Percentiles rank a stretch among this genome's conserved stretches.
Evolutionary conservation across 2,113 vertebrate species (phyloP).

Genomic region (Gracilinanus agilis): DNA sequence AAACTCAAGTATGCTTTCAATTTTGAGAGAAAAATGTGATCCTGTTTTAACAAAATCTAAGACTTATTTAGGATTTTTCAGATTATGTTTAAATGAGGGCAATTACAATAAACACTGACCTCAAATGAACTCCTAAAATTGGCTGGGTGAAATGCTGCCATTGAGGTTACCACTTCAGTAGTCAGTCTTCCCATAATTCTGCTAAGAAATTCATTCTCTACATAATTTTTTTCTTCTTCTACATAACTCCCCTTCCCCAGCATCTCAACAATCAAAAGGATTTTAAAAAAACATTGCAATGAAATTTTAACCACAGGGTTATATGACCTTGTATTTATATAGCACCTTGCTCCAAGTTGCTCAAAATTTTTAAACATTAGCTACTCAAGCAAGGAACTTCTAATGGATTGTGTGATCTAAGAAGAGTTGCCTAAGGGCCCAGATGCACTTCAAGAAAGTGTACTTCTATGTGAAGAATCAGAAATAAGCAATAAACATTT

Average conservation of each 20-base stretch:
- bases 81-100: constrained; percentile 42
- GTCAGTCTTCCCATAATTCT: constrained; percentile 34
- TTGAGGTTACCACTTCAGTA: background rate
- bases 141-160: background rate
- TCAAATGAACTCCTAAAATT: constrained; percentile 33
- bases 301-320: constrained; percentile 47
- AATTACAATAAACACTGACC: constrained; percentile 44
- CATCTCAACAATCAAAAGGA: constrained; percentile 13
- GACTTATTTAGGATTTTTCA: constrained; percentile 36
- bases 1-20: constrained; percentile 22
- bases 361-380: constrained; percentile 9
- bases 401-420: background rate
- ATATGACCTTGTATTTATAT: constrained; percentile 77
- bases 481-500: background rate
- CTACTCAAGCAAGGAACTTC: constrained; percentile 39
- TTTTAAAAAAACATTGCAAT: background rate
- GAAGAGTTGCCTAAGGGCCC: background rate
- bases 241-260: background rate
- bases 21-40: constrained; percentile 45
- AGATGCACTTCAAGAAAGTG: background rate
- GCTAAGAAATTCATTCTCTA: constrained; percentile 15
- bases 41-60: constrained; percentile 56
- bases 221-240: constrained; percentile 32
- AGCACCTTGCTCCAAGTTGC: constrained; percentile 68
- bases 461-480: background rate